These are phyloP conservation scores for Microctenopoma lineatum DNA, from an alignment of 2,797 vertebrate species.

Conservation along the genomic window DNA sequence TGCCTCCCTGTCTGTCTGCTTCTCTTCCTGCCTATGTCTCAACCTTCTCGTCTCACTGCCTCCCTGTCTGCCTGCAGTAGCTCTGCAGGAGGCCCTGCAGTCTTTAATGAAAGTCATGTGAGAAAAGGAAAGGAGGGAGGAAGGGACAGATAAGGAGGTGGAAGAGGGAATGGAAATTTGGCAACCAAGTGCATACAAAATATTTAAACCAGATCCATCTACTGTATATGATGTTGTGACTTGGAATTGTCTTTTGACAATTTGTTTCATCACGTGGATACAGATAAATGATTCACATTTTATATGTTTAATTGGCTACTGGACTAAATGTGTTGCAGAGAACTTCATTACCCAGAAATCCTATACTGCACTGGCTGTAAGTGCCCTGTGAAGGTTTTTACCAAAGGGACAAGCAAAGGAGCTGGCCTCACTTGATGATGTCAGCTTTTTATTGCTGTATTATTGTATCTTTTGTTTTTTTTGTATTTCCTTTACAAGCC, in stretches of 20 bases:
- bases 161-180: slow-evolving; percentile 41
- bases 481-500: slow-evolving; percentile 34
- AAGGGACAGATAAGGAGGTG: slow-evolving; percentile 28
- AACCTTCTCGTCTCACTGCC: not conserved
- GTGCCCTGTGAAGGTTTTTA: not conserved
- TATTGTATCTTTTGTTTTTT: slow-evolving; percentile 21
- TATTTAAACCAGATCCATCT: slow-evolving; percentile 5
- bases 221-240: slow-evolving; percentile 2
- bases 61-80: slow-evolving; percentile 45
- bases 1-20: too few species aligned
- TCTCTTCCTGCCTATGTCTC: slow-evolving; percentile 29
- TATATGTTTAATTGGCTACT: not conserved
- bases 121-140: slow-evolving; percentile 33
- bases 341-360: slow-evolving; percentile 25
- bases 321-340: not conserved
- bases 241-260: not conserved
- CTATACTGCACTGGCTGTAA: not conserved
- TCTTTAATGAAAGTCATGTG: slow-evolving; percentile 71
- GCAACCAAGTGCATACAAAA: slow-evolving; percentile 39
- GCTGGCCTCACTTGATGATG: slow-evolving; percentile 41
- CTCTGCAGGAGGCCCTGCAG: slow-evolving; percentile 62
- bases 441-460: slow-evolving; percentile 34
- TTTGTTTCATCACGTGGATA: not conserved
- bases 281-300: slow-evolving; percentile 4
- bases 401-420: not conserved